These are phyloP conservation scores for Eilema griseolum DNA, from an alignment of 2,888 invertebrate genomes.

Conservation along the genomic window DNA sequence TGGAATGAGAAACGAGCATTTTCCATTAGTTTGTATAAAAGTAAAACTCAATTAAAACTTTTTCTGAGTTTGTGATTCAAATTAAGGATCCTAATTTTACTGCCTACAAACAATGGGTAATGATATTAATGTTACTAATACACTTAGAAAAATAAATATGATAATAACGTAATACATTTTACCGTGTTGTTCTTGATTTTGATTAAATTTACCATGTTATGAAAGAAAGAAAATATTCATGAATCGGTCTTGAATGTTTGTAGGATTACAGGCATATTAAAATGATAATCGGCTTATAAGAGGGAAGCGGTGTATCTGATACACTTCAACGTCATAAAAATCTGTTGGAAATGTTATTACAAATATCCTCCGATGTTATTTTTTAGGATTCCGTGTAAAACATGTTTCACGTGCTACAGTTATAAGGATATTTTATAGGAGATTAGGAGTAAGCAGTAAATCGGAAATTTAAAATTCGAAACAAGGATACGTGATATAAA, in stretches of 20 bases:
- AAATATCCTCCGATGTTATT: background rate
- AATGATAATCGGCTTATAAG: background rate
- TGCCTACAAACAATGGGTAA: slow-evolving; percentile 2
- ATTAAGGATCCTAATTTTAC: slow-evolving; percentile 7
- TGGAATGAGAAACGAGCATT: background rate
- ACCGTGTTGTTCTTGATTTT: too few relatives aligned
- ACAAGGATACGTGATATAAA: too few relatives aligned
- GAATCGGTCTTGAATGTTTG: background rate
- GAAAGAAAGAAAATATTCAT: background rate
- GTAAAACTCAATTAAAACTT: slow-evolving; percentile 26
- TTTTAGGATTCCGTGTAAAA: too few relatives aligned
- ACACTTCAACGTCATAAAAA: background rate
- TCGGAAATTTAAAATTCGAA: background rate
- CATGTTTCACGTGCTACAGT: background rate
- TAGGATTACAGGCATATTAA: background rate
- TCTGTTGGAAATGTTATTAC: background rate
- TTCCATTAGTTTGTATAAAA: slow-evolving; percentile 15
- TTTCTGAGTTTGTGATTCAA: slow-evolving; percentile 12
- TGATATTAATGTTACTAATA: slow-evolving; percentile 1
- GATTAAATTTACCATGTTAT: background rate
- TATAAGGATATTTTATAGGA: background rate
- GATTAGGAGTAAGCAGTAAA: background rate
- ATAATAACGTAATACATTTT: background rate
- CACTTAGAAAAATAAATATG: background rate
- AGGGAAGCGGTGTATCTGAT: background rate